A percentile compares a stretch with the other conserved stretches of the same genome.
Evolutionary conservation across 2,797 vertebrate species (phyloP).

Genomic region (Halcyon smyrnensis): DNA sequence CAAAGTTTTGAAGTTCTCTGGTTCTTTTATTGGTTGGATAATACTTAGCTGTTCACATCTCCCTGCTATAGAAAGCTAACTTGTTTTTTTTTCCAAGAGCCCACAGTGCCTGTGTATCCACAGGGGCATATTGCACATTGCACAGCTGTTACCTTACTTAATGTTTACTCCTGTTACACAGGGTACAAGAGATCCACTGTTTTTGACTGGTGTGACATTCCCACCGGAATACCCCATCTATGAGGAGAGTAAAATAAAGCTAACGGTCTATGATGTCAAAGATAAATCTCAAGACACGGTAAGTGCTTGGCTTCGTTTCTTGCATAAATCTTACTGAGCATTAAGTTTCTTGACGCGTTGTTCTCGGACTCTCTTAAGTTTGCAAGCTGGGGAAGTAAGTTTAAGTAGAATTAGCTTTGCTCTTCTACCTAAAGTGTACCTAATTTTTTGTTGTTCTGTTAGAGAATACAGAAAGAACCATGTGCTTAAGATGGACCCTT

Average conservation of each 20-base stretch:
- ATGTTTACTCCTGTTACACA: constrained; percentile 78
- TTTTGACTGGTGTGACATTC: constrained; percentile 95
- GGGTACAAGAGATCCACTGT: constrained; percentile 95
- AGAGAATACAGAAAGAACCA: not conserved
- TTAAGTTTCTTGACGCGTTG: not conserved
- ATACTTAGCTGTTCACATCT: not conserved
- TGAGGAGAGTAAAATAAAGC: constrained; percentile 92
- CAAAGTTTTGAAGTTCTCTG: not conserved
- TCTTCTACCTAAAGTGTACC: not conserved
- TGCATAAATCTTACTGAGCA: not conserved
- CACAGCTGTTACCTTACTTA: constrained; percentile 79
- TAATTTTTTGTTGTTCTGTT: not conserved
- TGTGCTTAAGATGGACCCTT: not conserved
- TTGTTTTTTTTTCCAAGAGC: constrained; percentile 31
- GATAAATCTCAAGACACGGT: constrained; percentile 92
- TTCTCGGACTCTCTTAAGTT: not conserved
- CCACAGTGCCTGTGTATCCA: not conserved
- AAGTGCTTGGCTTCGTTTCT: constrained; percentile 74
- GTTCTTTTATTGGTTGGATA: not conserved
- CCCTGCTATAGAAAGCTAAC: not conserved
- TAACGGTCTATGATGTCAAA: constrained; percentile 95
- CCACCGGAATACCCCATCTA: constrained; percentile 91
- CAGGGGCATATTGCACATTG: not conserved
- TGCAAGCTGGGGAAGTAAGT: not conserved
- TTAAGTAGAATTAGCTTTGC: not conserved